These are phyloP conservation scores for Rhamphomyia laevipes DNA, from an alignment of 2,888 invertebrate species.

Conservation along the genomic window DNA sequence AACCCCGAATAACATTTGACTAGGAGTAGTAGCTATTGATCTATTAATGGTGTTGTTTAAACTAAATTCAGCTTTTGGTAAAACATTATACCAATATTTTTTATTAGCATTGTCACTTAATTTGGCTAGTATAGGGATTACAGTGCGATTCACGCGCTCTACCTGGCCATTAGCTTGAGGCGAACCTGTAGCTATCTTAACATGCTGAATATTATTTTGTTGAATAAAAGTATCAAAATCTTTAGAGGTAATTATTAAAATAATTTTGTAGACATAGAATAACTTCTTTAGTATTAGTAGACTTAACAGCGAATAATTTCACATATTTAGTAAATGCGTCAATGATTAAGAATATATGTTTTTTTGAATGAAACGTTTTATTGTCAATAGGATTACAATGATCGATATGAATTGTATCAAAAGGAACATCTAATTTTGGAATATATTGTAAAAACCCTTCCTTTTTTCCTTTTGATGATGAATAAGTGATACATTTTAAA, in stretches of 20 bases:
- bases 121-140: no score
- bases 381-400: conserved; percentile 14
- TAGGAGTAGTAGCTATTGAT: conserved; percentile 19
- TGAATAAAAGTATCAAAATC: conserved; percentile 2
- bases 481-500: conserved; percentile 27
- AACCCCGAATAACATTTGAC: conserved; percentile 20
- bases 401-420: conserved; percentile 23
- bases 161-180: conserved; percentile 8
- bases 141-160: conserved; percentile 7
- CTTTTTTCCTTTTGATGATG: conserved; percentile 20
- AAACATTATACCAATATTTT: no score
- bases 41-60: conserved; percentile 21
- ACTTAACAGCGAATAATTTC: conserved; percentile 15
- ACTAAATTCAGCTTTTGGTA: no score
- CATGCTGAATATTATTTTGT: conserved; percentile 6
- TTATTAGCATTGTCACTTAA: no score
- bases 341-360: conserved; percentile 6
- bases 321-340: conserved; percentile 21
- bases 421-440: conserved; percentile 7
- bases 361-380: conserved; percentile 14
- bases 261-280: no score
- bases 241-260: conserved; percentile 4
- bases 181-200: conserved; percentile 7
- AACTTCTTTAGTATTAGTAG: no score
- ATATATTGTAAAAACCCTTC: conserved; percentile 16